Base-by-base conservation (phyloP, 1,140 invertebrate species). In the Drosophila mojavensis region DNA sequence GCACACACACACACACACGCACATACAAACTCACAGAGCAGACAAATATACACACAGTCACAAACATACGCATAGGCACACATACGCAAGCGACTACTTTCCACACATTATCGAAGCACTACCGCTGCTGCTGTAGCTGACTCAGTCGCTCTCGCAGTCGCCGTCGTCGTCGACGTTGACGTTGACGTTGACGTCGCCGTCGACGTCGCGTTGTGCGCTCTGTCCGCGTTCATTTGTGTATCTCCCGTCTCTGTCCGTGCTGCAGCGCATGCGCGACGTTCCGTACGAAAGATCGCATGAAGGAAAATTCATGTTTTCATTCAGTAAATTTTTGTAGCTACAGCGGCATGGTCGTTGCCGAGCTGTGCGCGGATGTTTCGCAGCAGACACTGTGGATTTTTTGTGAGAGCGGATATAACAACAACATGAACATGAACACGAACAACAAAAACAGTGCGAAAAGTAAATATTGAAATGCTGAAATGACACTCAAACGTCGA, bases 241-340 rank as follows among this genome's bases (percentile, higher is more conserved):
- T 50, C 53, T 28, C 56, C 7, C 43, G 43, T 41, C 43, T 9
- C 24, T 47, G 15, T 11, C 7, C 0, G 6, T 10, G 33, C 9
- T 2, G 33, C 28, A 39, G 30, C 71, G 71, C 71, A 74, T 62
- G 71, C 65, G 71, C 72, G 60, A 64, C 73, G 67, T 36, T 68
- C 30, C 13, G 28, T 47, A 51, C 47, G 53, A 90, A 91, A 84
- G 90, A 91, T 91, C 90, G 79, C 77, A 86, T 5, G 48, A 91
- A 90, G 82, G 89, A 89, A 91, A 91, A 82, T 69, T 75, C 55
- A 82, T 75, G 88, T 90, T 88, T 85, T 81, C 81, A 85, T 85
- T 85, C 79, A 85, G 79, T 81, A 81, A 81, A 70, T 78, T 73
- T 75, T 71, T 79, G 77, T 83, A 69, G 74, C 67, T 66, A 56